Conservation (phyloP, 2,888 invertebrate species). For the Hydriomena furcata region DNA sequence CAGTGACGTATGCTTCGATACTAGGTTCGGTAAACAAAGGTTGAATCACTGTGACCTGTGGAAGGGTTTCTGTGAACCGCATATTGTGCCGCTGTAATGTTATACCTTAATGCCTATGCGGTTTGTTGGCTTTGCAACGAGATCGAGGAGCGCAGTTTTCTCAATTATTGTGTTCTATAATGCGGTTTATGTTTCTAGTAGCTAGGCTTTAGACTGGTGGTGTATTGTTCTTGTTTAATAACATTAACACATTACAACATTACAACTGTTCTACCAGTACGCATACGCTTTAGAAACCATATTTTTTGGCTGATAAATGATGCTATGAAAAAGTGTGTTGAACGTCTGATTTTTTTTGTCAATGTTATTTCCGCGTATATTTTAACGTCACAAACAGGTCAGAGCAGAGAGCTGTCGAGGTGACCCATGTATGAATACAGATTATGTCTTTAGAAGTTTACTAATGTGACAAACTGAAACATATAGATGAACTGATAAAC, state of each 20-base stretch:
- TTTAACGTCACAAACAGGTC: not conserved
- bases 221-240: too few species aligned
- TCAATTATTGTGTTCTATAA: not conserved
- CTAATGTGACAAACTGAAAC: too few species aligned
- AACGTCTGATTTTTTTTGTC: too few species aligned
- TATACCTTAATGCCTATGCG: constrained; percentile 35
- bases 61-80: constrained; percentile 40
- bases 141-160: constrained; percentile 15
- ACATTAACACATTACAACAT: too few species aligned
- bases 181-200: not conserved
- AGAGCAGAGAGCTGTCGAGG: too few species aligned
- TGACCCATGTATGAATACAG: too few species aligned
- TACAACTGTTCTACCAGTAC: too few species aligned
- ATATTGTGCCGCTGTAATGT: constrained; percentile 33
- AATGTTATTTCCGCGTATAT: too few species aligned
- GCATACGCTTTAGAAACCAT: constrained; percentile 22
- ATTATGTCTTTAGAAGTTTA: too few species aligned
- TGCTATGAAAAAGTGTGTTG: constrained; percentile 6
- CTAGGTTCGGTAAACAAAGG: constrained; percentile 47
- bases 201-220: too few species aligned
- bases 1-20: constrained; percentile 36
- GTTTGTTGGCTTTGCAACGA: constrained; percentile 28
- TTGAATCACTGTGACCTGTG: constrained; percentile 56
- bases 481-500: too few species aligned
- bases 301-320: constrained; percentile 18